These are phyloP conservation scores for Cryptoblepharus egeriae DNA, from an alignment of 2,797 vertebrate genomes.

Conservation along the genomic window DNA sequence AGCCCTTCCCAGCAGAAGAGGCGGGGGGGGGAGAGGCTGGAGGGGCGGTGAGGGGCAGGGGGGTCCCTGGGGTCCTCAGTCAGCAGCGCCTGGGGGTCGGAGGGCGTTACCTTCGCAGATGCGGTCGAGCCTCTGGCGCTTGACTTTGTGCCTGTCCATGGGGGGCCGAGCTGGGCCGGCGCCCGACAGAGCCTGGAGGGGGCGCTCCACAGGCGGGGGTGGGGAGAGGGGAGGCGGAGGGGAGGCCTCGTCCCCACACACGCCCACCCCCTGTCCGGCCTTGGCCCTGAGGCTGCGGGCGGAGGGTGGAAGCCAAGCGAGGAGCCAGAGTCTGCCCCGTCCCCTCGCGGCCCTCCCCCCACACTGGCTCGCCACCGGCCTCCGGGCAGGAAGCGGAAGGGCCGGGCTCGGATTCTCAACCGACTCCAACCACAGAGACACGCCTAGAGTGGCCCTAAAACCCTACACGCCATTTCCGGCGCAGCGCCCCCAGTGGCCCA, in stretches of 20 bases:
- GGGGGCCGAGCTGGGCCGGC: constrained; percentile 77
- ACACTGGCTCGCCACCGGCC: constrained; percentile 50
- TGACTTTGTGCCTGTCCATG: constrained; percentile 97
- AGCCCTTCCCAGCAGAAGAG: too few relatives aligned
- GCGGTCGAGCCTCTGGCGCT: constrained; percentile 92
- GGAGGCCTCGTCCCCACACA: neutral
- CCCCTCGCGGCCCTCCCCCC: constrained; percentile 51
- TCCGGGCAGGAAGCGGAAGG: constrained; percentile 67
- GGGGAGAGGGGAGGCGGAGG: neutral
- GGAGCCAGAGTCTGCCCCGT: neutral
- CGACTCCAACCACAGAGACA: constrained; percentile 2
- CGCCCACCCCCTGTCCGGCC: neutral
- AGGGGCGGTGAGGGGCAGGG: too few relatives aligned
- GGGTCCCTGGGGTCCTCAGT: too few relatives aligned
- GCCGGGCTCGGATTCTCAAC: constrained; percentile 19
- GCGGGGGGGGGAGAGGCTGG: too few relatives aligned
- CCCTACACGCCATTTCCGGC: neutral
- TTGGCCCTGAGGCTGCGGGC: constrained; percentile 29
- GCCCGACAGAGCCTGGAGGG: neutral
- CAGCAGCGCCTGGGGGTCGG: too few relatives aligned
- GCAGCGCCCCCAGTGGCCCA: too few relatives aligned
- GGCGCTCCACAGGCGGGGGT: neutral
- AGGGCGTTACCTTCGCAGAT: constrained; percentile 88
- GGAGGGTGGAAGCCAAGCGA: neutral
- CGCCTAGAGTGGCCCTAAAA: constrained; percentile 8